Evolutionary conservation across 2,888 invertebrate species (phyloP).

Genomic region (Diabrotica balteata): DNA sequence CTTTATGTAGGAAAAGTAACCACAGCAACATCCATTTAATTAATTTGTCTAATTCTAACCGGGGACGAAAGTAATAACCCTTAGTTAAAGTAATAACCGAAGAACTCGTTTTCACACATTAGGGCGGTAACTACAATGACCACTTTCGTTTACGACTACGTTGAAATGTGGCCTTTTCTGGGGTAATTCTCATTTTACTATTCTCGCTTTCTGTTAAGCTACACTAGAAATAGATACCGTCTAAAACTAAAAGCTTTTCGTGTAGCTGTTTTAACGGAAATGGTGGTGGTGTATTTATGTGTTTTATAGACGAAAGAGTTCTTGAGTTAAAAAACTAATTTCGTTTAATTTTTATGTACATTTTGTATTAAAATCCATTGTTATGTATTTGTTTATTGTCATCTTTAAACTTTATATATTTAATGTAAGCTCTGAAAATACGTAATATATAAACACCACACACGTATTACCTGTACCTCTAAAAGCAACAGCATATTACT

Average conservation of each 20-base stretch:
- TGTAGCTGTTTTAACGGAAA: background rate
- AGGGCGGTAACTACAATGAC: slow-evolving; percentile 25
- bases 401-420: too few relatives aligned
- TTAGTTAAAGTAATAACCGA: slow-evolving; percentile 13
- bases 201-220: background rate
- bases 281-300: too few relatives aligned
- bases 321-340: too few relatives aligned
- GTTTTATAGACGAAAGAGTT: too few relatives aligned
- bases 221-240: background rate
- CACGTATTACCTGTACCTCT: too few relatives aligned
- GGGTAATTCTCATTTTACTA: slow-evolving; percentile 25
- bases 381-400: too few relatives aligned
- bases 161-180: slow-evolving; percentile 30
- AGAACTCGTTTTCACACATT: slow-evolving; percentile 21
- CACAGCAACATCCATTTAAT: too few relatives aligned
- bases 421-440: too few relatives aligned
- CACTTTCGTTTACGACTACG: slow-evolving; percentile 30
- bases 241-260: background rate
- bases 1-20: background rate
- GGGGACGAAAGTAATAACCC: slow-evolving; percentile 4
- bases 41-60: background rate
- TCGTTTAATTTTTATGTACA: too few relatives aligned
- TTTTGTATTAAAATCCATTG: too few relatives aligned
- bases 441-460: too few relatives aligned
- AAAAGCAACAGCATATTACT: too few relatives aligned